Conservation (phyloP, 2,888 invertebrate genomes). For the Noctua pronuba region DNA sequence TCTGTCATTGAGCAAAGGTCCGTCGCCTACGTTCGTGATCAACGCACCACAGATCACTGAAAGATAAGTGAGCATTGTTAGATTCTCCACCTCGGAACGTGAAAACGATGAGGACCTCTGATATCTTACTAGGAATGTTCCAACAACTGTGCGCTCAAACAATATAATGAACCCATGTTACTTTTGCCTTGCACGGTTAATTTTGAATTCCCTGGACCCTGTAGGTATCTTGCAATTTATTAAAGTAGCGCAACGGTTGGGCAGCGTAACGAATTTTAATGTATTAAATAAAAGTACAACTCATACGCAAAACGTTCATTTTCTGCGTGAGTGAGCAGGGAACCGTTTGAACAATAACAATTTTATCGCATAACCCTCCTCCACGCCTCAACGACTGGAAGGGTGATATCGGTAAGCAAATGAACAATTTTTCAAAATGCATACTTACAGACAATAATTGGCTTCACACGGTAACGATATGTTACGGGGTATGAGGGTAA, state of each 20-base stretch:
- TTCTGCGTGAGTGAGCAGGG: conserved; percentile 78
- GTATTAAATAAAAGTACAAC: conserved; percentile 61
- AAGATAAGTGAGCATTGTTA: conserved; percentile 74
- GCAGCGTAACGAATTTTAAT: conserved; percentile 63
- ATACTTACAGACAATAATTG: conserved; percentile 66
- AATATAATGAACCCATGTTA: conserved; percentile 19
- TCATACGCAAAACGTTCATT: conserved; percentile 80
- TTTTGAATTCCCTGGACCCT: conserved; percentile 26
- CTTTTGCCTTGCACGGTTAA: conserved; percentile 23
- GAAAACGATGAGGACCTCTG: conserved; percentile 55
- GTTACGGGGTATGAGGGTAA: conserved; percentile 26
- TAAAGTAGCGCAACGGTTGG: conserved; percentile 43
- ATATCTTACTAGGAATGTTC: conserved; percentile 45
- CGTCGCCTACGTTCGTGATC: conserved; percentile 88
- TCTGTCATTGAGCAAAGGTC: conserved; percentile 89
- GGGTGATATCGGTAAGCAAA: conserved; percentile 77
- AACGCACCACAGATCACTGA: conserved; percentile 75
- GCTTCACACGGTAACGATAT: conserved; percentile 71
- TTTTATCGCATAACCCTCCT: conserved; percentile 83
- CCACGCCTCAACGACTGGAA: conserved; percentile 75
- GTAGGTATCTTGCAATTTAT: conserved; percentile 40
- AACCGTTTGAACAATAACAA: conserved; percentile 84
- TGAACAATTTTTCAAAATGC: conserved; percentile 73
- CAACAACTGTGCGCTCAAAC: conserved; percentile 37
- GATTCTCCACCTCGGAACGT: conserved; percentile 59